Percentiles rank a stretch among this genome's conserved stretches.
phyloP scores from a whole-genome alignment of 2,113 vertebrate species.

The Garra rufa region DNA sequence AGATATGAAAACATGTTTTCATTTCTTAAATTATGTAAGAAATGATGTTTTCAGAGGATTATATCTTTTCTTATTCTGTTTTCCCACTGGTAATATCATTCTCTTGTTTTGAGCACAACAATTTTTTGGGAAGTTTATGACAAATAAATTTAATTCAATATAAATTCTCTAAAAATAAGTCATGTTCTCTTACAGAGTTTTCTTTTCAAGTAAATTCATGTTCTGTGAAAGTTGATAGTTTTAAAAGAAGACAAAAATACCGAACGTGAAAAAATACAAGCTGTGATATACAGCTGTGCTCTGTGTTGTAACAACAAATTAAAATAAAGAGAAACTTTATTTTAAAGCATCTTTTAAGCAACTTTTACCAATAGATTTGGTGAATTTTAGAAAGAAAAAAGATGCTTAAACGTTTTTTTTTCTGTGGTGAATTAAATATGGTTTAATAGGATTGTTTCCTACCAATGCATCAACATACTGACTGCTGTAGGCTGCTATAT shows the following conservation, averaged over 20 bases:
- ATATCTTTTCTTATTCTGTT: neutral
- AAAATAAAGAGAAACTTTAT: too few relatives aligned
- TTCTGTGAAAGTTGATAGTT: neutral
- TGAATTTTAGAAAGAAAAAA: neutral
- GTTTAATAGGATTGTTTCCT: neutral
- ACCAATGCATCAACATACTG: neutral
- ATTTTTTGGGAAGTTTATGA: too few relatives aligned
- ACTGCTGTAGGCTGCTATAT: neutral
- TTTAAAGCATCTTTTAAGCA: neutral
- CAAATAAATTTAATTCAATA: too few relatives aligned
- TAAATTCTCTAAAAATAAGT: neutral
- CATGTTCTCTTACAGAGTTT: neutral
- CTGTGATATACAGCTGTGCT: neutral
- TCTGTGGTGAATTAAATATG: neutral
- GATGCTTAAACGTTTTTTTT: neutral
- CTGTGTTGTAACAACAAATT: neutral
- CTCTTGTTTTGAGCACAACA: neutral
- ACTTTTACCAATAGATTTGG: neutral
- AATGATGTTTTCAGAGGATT: neutral
- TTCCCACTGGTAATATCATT: neutral
- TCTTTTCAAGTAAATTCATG: neutral
- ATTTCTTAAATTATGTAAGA: neutral
- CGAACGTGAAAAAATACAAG: neutral
- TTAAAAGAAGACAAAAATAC: neutral
- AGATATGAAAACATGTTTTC: neutral